Evolutionary conservation across 2,888 invertebrate species (phyloP), one percentile per base, ranked within the genome.

Genomic region (Hirtodrosophila alboralis): DNA sequence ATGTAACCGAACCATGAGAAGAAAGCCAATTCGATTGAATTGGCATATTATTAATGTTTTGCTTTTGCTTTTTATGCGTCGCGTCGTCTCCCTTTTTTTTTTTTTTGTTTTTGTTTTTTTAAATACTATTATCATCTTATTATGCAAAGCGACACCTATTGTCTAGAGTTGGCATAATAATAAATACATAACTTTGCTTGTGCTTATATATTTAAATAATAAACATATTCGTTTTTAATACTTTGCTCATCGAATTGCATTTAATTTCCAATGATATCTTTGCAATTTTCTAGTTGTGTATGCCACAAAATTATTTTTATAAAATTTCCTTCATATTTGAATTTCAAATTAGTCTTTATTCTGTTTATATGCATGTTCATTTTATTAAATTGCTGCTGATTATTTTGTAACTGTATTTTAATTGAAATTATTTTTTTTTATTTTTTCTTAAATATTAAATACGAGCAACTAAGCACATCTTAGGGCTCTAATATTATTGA

Each of bases 61-160:
- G 9, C n/a, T 26, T 52, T 9, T 9, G 28, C 27, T 23, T 10
- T 23, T 57, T 52, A 18, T 43, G 6, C 23, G 8, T 23, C 23
- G 7, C 23, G 23, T 8, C 23, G 4, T 23, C 23, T 23, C 23
- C 23, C 4, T 23, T 8, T 28, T n/a, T n/a, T n/a, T n/a, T n/a
- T n/a, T n/a, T n/a, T n/a, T n/a, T n/a, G n/a, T n/a, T n/a, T n/a
- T n/a, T n/a, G n/a, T n/a, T n/a, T n/a, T n/a, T n/a, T n/a, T n/a
- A n/a, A n/a, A n/a, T n/a, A n/a, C n/a, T n/a, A 45, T 1, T 18
- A 23, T 23, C 26, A 21, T 10, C 18, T 63, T 44, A 56, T 14
- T 48, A 68, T 69, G 70, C 70, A 54, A 40, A 48, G 65, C 65
- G 65, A 47, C 60, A 70, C 48, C 65, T 52, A 34, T 28, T 36